A percentile compares a stretch with the other conserved stretches of the same genome.
These are phyloP conservation scores for Galerucella calmariensis DNA, from an alignment of 2,888 invertebrate genomes.

Conservation along the genomic window DNA sequence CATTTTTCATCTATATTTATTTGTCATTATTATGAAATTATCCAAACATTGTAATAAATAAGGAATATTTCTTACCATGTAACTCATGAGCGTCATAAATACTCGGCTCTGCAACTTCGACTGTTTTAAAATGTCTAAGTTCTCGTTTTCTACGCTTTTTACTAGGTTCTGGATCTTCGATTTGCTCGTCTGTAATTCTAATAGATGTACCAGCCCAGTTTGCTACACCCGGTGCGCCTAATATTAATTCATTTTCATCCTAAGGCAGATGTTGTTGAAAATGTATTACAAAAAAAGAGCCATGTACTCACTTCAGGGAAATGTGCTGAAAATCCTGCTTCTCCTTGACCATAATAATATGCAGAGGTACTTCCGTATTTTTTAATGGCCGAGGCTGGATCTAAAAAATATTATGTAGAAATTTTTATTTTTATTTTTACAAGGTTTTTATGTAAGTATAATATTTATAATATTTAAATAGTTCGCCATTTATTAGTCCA, in stretches of 20 bases:
- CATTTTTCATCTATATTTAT: no score
- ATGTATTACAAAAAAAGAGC: not conserved
- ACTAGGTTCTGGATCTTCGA: constrained; percentile 44
- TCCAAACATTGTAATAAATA: not conserved
- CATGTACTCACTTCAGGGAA: constrained; percentile 58
- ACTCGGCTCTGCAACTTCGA: constrained; percentile 24
- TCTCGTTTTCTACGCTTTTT: constrained; percentile 25
- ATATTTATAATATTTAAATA: no score
- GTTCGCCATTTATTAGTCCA: no score
- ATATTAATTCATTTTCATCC: constrained; percentile 59
- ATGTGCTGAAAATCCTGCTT: constrained; percentile 68
- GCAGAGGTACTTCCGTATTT: not conserved
- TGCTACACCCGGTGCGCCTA: constrained; percentile 73
- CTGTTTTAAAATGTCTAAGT: constrained; percentile 8
- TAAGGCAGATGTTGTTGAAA: constrained; percentile 33
- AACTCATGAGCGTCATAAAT: constrained; percentile 6
- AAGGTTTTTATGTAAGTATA: no score
- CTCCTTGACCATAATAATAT: constrained; percentile 68
- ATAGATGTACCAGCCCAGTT: constrained; percentile 69
- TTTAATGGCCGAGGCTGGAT: no score
- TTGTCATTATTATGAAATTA: no score
- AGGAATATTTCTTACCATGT: constrained; percentile 31
- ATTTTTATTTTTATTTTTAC: no score
- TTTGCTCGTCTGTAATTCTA: constrained; percentile 46
- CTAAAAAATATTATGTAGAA: no score